These are phyloP conservation scores for Rhipidura dahli DNA, from an alignment of 2,113 vertebrate genomes.

Conservation along the genomic window DNA sequence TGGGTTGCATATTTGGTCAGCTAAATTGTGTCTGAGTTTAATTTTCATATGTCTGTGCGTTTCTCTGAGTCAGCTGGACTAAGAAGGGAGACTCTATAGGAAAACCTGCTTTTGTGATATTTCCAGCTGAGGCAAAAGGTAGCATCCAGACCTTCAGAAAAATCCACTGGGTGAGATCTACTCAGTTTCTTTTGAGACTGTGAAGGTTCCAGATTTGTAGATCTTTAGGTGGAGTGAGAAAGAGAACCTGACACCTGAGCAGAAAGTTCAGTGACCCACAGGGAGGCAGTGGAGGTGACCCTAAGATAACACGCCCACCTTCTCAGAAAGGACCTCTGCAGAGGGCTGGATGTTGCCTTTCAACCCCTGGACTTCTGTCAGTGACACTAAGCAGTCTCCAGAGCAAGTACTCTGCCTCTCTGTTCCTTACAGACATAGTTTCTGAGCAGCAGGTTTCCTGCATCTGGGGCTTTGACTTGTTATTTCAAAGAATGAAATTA, in stretches of 20 bases:
- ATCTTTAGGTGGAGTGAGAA: background rate
- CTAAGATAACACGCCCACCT: fast-evolving
- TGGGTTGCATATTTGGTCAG: background rate
- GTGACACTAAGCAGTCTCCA: background rate
- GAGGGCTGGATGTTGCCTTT: background rate
- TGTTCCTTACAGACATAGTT: background rate
- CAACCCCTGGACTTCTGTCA: background rate
- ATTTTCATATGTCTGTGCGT: background rate
- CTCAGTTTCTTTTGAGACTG: background rate
- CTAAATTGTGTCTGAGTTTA: constrained; percentile 17
- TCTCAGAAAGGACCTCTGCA: background rate
- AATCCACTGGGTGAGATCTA: background rate
- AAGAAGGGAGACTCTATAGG: background rate
- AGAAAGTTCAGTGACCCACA: background rate
- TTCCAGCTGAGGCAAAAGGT: background rate
- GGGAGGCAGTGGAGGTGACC: background rate
- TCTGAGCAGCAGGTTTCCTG: background rate
- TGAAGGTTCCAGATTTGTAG: background rate
- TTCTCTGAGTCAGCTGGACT: constrained; percentile 21
- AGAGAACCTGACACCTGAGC: background rate
- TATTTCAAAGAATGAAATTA: constrained; percentile 52
- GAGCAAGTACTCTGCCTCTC: background rate
- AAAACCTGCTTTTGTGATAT: background rate
- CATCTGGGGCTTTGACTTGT: background rate
- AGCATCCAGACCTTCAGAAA: background rate